A percentile compares a stretch with the other conserved stretches of the same genome.
These are phyloP conservation scores for Panthera uncia DNA, from an alignment of 2,113 vertebrate species.

Conservation along the genomic window DNA sequence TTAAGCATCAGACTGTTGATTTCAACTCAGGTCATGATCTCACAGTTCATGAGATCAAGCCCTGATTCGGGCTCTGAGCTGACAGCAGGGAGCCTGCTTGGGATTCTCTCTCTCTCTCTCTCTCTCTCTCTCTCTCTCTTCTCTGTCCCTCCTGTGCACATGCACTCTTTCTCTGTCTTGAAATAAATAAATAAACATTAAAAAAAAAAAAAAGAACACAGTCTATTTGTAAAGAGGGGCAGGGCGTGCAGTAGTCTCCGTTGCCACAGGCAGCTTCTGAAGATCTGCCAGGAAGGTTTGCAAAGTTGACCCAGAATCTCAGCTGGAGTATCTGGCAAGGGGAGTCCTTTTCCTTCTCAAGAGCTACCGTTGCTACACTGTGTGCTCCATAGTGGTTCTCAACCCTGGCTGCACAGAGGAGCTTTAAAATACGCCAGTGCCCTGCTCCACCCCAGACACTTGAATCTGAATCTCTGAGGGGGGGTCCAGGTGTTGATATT, in stretches of 20 bases:
- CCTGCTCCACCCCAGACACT: neutral
- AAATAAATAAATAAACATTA: too few species aligned
- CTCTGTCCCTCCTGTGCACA: too few species aligned
- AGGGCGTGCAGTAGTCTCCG: neutral
- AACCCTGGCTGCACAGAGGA: neutral
- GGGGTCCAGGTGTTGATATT: neutral
- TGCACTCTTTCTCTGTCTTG: neutral
- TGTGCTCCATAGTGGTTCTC: neutral
- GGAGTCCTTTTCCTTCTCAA: neutral
- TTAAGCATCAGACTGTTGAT: too few species aligned
- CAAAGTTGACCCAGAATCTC: neutral
- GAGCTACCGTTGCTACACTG: neutral
- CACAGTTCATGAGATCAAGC: too few species aligned
- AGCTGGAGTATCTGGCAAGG: neutral
- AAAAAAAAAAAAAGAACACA: too few species aligned
- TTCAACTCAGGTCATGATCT: too few species aligned
- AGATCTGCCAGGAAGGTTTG: neutral
- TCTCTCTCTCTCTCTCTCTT: too few species aligned
- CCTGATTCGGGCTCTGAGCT: too few species aligned
- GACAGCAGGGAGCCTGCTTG: too few species aligned
- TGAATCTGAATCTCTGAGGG: neutral
- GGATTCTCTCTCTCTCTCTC: too few species aligned
- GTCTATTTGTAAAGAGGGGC: neutral
- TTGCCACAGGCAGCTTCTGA: neutral
- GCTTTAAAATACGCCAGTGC: neutral